These are phyloP conservation scores for Antedon mediterranea DNA, from an alignment of 53 echinoderm and acorn worm species.

Conservation along the genomic window DNA sequence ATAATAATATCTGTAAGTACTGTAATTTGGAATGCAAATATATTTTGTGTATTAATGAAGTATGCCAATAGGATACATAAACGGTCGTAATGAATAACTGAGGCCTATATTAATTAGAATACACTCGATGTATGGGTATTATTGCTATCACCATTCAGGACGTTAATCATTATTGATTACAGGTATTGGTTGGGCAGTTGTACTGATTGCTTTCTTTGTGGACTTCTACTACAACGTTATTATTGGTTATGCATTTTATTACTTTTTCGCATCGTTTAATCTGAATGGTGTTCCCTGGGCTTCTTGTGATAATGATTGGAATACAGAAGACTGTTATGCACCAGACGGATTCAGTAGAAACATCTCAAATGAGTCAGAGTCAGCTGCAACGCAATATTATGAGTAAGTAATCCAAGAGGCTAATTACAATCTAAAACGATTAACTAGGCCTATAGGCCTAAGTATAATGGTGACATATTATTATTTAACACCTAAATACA, in stretches of 20 bases:
- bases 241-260: slow-evolving; percentile 85
- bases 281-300: slow-evolving; percentile 62
- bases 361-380: slow-evolving; percentile 33
- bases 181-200: slow-evolving; percentile 87
- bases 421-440: too few species aligned
- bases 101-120: too few species aligned
- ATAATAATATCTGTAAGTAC: too few species aligned
- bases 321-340: slow-evolving; percentile 58
- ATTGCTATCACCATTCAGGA: background rate
- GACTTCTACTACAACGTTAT: slow-evolving; percentile 99
- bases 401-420: slow-evolving; percentile 63
- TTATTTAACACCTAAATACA: too few species aligned
- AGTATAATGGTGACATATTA: too few species aligned
- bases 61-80: too few species aligned
- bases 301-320: slow-evolving; percentile 51
- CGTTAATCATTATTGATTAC: background rate
- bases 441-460: too few species aligned
- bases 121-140: too few species aligned
- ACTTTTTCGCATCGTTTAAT: slow-evolving; percentile 88
- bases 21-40: too few species aligned
- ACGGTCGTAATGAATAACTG: too few species aligned
- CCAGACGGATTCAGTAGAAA: slow-evolving; percentile 40
- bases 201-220: slow-evolving; percentile 85
- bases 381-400: slow-evolving; percentile 84
- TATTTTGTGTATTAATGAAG: too few species aligned